These are phyloP conservation scores for Agrypnus murinus DNA, from an alignment of 2,888 invertebrate genomes.

Conservation along the genomic window DNA sequence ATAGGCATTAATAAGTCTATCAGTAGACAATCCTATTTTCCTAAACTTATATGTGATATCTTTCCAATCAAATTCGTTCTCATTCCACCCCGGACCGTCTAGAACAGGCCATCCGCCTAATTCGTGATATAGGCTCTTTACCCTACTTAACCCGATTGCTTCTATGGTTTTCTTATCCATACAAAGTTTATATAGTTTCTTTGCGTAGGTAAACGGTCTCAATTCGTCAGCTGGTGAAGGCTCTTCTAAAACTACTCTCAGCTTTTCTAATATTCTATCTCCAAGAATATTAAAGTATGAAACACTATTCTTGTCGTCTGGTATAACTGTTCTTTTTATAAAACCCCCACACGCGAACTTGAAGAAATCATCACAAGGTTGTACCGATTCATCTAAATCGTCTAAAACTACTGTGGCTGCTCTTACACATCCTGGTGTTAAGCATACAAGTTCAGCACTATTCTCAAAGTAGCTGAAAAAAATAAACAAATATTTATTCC, in stretches of 20 bases:
- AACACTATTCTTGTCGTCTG: conserved; percentile 23
- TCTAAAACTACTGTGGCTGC: conserved; percentile 80
- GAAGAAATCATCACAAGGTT: conserved; percentile 75
- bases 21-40: conserved; percentile 46
- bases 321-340: conserved; percentile 19
- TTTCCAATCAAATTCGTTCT: conserved; percentile 83
- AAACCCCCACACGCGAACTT: conserved; percentile 46
- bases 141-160: conserved; percentile 81
- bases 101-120: conserved; percentile 96
- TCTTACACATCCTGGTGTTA: conserved; percentile 83
- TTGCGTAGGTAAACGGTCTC: conserved; percentile 23
- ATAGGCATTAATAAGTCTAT: conserved; percentile 44
- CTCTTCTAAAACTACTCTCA: conserved; percentile 30
- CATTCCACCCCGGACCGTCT: conserved; percentile 84
- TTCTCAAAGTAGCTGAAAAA: too few relatives aligned
- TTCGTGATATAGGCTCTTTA: conserved; percentile 79
- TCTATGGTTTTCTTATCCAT: conserved; percentile 91
- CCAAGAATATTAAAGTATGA: conserved; percentile 31
- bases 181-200: conserved; percentile 77
- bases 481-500: too few relatives aligned
- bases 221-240: conserved; percentile 13
- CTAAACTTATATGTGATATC: conserved; percentile 41
- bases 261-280: conserved; percentile 27
- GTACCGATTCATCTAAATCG: conserved; percentile 78
- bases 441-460: too few relatives aligned